phyloP scores from a whole-genome alignment of 2,888 invertebrate genomes.

The Caenorhabditis virilis region DNA sequence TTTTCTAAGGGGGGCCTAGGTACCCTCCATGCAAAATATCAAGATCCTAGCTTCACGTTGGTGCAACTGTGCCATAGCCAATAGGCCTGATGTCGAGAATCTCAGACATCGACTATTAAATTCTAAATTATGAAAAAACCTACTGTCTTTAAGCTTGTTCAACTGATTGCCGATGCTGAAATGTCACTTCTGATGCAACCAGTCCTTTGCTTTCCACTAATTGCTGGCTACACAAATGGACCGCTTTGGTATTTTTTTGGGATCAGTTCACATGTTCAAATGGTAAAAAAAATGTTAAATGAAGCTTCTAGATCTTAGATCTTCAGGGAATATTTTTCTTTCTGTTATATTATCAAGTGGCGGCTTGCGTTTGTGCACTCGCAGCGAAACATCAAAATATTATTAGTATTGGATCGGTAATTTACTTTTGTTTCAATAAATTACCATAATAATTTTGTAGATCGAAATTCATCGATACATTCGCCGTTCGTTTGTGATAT shows the following conservation, averaged over 20 bases:
- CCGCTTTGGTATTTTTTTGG: conserved; percentile 16
- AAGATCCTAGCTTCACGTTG: no score
- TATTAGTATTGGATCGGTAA: conserved; percentile 25
- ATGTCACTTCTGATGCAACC: conserved; percentile 30
- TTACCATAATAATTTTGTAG: no score
- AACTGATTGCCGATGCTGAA: no score
- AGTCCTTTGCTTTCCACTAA: conserved; percentile 18
- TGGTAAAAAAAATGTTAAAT: conserved; percentile 5
- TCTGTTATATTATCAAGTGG: conserved; percentile 18
- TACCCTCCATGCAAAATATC: no score
- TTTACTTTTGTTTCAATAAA: no score
- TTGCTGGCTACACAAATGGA: conserved; percentile 28
- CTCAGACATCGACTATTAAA: no score
- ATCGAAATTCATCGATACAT: background rate
- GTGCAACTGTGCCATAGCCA: no score
- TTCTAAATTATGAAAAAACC: no score
- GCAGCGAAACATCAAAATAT: conserved; percentile 24
- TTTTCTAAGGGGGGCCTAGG: no score
- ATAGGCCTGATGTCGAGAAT: no score
- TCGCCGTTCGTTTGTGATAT: conserved; percentile 12
- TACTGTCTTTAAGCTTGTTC: no score
- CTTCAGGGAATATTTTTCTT: conserved; percentile 14
- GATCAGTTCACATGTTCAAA: conserved; percentile 16
- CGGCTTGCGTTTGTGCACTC: conserved; percentile 19
- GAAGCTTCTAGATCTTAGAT: no score